These are phyloP conservation scores for Intellagama lesueurii DNA, from an alignment of 2,797 vertebrate genomes.

Conservation along the genomic window DNA sequence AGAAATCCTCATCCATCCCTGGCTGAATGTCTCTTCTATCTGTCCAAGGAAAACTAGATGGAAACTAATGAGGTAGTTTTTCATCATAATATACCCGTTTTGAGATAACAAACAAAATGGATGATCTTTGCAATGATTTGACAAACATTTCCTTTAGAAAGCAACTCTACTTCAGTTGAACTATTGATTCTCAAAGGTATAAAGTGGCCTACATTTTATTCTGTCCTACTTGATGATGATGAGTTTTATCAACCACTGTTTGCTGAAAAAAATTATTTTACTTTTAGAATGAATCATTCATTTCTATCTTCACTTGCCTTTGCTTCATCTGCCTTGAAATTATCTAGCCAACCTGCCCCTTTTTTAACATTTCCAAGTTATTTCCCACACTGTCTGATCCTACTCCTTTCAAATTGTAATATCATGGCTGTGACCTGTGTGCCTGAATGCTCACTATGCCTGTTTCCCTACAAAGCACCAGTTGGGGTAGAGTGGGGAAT, in stretches of 20 bases:
- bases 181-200: not conserved
- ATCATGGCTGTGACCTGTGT: not conserved
- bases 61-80: not conserved
- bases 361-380: not conserved
- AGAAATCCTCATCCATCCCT: too few relatives aligned
- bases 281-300: not conserved
- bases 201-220: not conserved
- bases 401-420: not conserved
- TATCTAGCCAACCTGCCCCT: not conserved
- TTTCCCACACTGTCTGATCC: not conserved
- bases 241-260: not conserved
- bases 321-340: slow-evolving; percentile 7
- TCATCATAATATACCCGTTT: not conserved
- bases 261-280: not conserved
- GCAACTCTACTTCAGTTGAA: not conserved
- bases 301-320: not conserved
- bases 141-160: not conserved
- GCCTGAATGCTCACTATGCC: not conserved
- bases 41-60: not conserved
- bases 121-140: not conserved
- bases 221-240: not conserved
- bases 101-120: too few relatives aligned
- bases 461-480: not conserved
- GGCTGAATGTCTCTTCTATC: not conserved
- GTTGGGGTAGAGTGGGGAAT: not conserved